phyloP scores from a whole-genome alignment of 2,113 vertebrate species.

The Aleadryas rufinucha region DNA sequence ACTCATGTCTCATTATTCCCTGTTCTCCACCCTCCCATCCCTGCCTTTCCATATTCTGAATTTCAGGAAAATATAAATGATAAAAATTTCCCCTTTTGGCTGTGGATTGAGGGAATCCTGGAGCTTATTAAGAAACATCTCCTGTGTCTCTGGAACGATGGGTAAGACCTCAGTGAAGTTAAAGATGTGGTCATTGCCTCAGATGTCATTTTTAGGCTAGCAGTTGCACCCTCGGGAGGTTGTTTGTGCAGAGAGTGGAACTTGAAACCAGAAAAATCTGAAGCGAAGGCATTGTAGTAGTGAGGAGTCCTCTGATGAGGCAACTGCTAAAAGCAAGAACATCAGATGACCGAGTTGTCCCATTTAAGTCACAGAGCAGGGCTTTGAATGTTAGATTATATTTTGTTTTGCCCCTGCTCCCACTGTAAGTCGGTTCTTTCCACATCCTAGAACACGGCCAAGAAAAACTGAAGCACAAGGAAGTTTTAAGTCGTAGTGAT shows the following conservation, averaged over 20 bases:
- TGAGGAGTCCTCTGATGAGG: background rate
- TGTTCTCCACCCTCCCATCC: background rate
- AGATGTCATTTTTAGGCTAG: background rate
- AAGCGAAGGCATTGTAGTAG: background rate
- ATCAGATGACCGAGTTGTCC: background rate
- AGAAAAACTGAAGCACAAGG: background rate
- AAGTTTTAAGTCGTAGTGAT: background rate
- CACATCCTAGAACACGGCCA: background rate
- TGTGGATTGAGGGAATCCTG: constrained; percentile 97
- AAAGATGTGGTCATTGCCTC: background rate
- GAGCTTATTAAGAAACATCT: constrained; percentile 96
- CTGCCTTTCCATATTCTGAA: background rate
- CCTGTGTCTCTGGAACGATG: constrained; percentile 93
- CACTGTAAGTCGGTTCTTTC: background rate
- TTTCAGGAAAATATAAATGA: constrained; percentile 89
- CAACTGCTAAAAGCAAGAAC: background rate
- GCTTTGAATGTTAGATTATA: background rate
- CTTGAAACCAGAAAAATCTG: background rate
- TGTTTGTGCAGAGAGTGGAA: background rate
- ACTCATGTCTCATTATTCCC: background rate
- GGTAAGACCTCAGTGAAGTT: constrained; percentile 73
- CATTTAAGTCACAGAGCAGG: background rate
- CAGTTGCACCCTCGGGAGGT: background rate
- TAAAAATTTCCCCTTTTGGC: constrained; percentile 87
- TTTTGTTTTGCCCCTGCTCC: background rate